phyloP scores from a whole-genome alignment of 2,888 invertebrate species.

The Romanomermis culicivorax region DNA sequence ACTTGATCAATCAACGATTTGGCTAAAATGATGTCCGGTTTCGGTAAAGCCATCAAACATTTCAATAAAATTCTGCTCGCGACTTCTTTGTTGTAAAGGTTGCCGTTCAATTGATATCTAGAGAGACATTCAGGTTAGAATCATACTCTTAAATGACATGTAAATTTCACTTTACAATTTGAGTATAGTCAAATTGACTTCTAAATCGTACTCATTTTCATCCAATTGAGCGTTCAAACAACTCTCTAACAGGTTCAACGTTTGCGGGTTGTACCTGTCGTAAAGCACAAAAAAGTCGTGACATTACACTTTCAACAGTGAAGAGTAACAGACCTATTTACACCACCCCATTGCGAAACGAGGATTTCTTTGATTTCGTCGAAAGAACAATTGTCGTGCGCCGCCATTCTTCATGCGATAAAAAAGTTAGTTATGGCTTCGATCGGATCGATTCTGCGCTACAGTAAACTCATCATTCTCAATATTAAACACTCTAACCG shows the following conservation, averaged over 20 bases:
- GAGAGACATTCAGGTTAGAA: conserved; percentile 1
- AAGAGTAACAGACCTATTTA: conserved; percentile 19
- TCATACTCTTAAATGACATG: neutral
- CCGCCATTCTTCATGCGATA: too few species aligned
- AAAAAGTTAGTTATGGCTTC: too few species aligned
- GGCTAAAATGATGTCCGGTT: conserved; percentile 89
- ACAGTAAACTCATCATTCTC: too few species aligned
- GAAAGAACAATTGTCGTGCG: too few species aligned
- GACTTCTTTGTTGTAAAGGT: conserved; percentile 36
- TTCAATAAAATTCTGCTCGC: conserved; percentile 76
- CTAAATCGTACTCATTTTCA: conserved; percentile 82
- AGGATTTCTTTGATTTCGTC: conserved; percentile 18
- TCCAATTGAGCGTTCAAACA: conserved; percentile 79
- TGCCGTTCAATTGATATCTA: conserved; percentile 76
- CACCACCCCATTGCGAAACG: conserved; percentile 21
- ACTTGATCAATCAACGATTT: conserved; percentile 74
- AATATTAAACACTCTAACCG: too few species aligned
- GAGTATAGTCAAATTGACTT: conserved; percentile 82
- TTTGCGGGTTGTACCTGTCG: conserved; percentile 78
- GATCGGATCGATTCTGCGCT: too few species aligned
- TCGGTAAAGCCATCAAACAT: conserved; percentile 83
- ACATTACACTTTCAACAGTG: too few species aligned
- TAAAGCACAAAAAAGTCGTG: neutral
- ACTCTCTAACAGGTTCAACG: conserved; percentile 62
- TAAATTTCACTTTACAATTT: conserved; percentile 41